Base-by-base conservation (phyloP, 1,140 invertebrate genomes). In the Chironomus tepperi region DNA sequence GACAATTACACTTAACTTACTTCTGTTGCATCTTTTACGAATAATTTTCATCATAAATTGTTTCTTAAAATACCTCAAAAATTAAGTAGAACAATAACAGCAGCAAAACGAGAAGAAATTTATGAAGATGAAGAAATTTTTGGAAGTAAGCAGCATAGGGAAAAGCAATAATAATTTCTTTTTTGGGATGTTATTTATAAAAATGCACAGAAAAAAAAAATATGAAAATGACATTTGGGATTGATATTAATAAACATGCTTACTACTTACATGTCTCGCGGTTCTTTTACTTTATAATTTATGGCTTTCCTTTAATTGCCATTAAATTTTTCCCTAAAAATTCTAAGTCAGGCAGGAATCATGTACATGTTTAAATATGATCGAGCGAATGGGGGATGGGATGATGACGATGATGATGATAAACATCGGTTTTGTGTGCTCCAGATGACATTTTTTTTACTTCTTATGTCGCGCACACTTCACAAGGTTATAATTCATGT, bases 201-300 rank as follows among this genome's bases (percentile, higher is more conserved):
- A 34, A 34, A 34, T 34, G 24, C 24, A 34, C 24, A 34, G 24
- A 34, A 34, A 15, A 15, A 57, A 57, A n/a, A n/a, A n/a, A 5
- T 57, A n/a, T 57, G n/a, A 57, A 57, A 57, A 57, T 57, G 47
- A 57, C 47, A 57, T 57, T 57, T 57, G 47, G 47, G 47, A 57
- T 57, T 57, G 10, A n/a, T 57, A 57, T 57, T 57, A 57, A 57
- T 57, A 57, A 57, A 57, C 47, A 57, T 57, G 5, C 15, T 34
- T 34, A 34, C 24, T 2, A 34, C 24, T n/a, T n/a, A 34, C 1
- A 5, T 34, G 5, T 34, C 24, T 34, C 24, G 24, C 24, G 24
- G 24, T 34, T 57, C 47, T n/a, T n/a, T 57, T 57, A n/a, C 10
- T 57, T 57, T 57, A 57, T 57, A 57, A 57, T 57, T 57, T 57